These are phyloP conservation scores for Yponomeuta sedellus DNA, from an alignment of 2,888 invertebrate genomes.

Conservation along the genomic window DNA sequence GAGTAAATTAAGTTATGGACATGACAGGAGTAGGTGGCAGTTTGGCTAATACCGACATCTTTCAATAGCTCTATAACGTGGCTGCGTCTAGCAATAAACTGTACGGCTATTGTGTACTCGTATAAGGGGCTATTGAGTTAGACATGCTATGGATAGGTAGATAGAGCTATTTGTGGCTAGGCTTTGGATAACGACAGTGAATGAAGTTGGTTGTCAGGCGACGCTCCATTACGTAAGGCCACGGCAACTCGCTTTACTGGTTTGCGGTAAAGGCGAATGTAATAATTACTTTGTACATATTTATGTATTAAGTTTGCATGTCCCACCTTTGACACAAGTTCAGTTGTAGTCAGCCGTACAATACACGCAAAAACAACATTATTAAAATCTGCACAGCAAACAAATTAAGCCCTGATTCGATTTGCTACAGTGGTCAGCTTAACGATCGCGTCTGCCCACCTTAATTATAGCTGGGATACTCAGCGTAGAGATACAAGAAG, in stretches of 20 bases:
- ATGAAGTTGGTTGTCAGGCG: conserved; percentile 63
- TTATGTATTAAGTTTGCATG: not conserved
- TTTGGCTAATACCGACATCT: not conserved
- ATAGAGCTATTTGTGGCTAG: not conserved
- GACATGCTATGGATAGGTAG: not conserved
- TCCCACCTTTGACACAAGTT: conserved; percentile 25
- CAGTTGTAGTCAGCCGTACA: not conserved
- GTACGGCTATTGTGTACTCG: not conserved
- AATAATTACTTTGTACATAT: conserved; percentile 58
- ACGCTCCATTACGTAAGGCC: conserved; percentile 54
- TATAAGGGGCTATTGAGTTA: conserved; percentile 6
- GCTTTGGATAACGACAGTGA: conserved; percentile 37
- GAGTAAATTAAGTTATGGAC: conserved; percentile 2
- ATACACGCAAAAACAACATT: not conserved
- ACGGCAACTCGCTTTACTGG: conserved; percentile 55
- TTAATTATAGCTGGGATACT: conserved; percentile 10
- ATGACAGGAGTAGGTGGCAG: not conserved
- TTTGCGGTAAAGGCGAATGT: conserved; percentile 57
- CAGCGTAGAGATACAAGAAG: conserved; percentile 28
- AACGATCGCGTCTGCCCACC: conserved; percentile 9
- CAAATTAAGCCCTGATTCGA: conserved; percentile 1
- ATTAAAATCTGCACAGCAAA: not conserved
- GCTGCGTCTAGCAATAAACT: not conserved
- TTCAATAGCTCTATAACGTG: not conserved
- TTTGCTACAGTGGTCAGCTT: conserved; percentile 14